A percentile compares a stretch with the other conserved stretches of the same genome.
Evolutionary conservation across 1,140 invertebrate species (phyloP).

Genomic region (Anastrepha ludens): DNA sequence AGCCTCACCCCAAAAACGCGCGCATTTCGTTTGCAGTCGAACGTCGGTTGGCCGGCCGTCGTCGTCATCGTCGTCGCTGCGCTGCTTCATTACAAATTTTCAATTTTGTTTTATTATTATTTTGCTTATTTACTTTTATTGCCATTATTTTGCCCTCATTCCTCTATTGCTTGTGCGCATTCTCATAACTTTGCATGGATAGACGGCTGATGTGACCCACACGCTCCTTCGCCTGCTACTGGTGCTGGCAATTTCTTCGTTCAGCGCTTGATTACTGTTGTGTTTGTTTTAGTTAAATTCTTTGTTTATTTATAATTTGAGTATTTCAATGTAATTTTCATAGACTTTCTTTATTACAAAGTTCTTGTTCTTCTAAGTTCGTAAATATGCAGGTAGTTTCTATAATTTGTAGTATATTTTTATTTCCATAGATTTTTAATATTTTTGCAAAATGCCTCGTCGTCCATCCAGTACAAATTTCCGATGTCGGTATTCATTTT

Average conservation of each 20-base stretch:
- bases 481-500: background rate
- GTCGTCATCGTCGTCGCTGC: background rate
- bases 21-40: background rate
- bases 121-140: slow-evolving; percentile 61
- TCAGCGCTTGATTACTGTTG: background rate
- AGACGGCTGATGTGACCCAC: background rate
- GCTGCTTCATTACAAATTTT: slow-evolving; percentile 51
- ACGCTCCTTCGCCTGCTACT: slow-evolving; percentile 56
- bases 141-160: slow-evolving; percentile 60
- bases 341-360: too few relatives aligned
- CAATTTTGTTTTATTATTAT: slow-evolving; percentile 62
- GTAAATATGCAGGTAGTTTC: background rate
- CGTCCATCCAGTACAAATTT: background rate
- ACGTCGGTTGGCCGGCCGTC: background rate
- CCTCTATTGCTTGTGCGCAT: slow-evolving; percentile 57
- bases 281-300: slow-evolving; percentile 32
- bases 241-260: background rate
- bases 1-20: slow-evolving; percentile 37
- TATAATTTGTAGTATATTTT: background rate
- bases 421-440: background rate
- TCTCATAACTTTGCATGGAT: slow-evolving; percentile 54
- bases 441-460: background rate
- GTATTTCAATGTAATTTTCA: too few relatives aligned
- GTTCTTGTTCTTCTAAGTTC: background rate
- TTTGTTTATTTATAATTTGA: background rate